Conservation (phyloP, 2,113 vertebrate genomes). For the Plecturocebus donacophilus region DNA sequence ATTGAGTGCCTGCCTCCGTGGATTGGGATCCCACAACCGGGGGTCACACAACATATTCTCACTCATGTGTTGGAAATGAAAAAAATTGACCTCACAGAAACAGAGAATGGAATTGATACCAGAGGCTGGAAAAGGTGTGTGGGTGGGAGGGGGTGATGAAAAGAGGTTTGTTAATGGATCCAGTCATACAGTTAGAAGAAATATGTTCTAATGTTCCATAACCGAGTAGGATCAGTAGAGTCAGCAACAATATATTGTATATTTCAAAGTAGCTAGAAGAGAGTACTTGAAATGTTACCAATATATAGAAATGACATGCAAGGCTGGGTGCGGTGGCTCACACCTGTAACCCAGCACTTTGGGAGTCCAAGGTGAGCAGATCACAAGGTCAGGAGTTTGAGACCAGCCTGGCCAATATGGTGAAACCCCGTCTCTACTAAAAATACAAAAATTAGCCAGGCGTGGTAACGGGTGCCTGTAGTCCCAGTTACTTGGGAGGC, state of each 20-base stretch:
- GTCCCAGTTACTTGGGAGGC: no score
- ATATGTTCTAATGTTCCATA: not conserved
- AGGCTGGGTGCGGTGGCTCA: no score
- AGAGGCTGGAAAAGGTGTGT: not conserved
- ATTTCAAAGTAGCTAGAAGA: not conserved
- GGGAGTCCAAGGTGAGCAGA: not conserved
- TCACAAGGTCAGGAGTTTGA: not conserved
- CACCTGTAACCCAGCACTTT: no score
- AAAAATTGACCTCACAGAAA: not conserved
- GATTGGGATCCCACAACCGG: no score
- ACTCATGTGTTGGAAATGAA: not conserved
- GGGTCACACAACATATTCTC: no score
- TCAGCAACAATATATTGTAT: not conserved
- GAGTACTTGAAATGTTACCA: not conserved
- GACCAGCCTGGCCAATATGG: no score
- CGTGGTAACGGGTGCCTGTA: no score
- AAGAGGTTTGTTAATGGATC: not conserved
- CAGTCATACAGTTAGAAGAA: not conserved
- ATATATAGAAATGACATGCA: not conserved
- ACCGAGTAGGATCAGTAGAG: not conserved
- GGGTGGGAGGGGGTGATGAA: not conserved
- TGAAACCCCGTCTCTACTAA: no score
- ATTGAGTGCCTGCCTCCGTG: no score
- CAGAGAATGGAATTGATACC: not conserved
- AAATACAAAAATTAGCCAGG: no score